These are phyloP conservation scores for Tachysurus vachellii DNA, from an alignment of 2,113 vertebrate genomes.

Conservation along the genomic window DNA sequence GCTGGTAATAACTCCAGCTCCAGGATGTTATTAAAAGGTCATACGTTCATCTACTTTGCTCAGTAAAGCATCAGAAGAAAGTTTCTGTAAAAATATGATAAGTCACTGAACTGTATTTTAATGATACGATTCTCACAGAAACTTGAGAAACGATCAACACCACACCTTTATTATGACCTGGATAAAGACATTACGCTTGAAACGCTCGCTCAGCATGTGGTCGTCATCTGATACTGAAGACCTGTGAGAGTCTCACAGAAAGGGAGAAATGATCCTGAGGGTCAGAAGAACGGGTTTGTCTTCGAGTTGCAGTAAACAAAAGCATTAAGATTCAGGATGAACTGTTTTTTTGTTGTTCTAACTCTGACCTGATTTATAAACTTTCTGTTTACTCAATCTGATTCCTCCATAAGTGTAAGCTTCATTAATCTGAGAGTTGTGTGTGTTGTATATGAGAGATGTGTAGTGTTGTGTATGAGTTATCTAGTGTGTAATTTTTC, in stretches of 20 bases:
- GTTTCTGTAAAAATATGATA: not conserved
- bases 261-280: not conserved
- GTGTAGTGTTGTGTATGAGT: not conserved
- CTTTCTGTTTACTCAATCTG: not conserved
- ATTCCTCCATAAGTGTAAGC: too few relatives aligned
- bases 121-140: not conserved
- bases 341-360: not conserved
- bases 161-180: not conserved
- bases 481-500: not conserved
- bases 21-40: too few relatives aligned
- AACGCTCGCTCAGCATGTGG: not conserved
- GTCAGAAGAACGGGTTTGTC: not conserved
- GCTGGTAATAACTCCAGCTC: too few relatives aligned
- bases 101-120: not conserved
- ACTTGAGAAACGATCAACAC: not conserved
- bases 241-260: not conserved
- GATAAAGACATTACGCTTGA: not conserved
- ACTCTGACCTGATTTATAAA: not conserved
- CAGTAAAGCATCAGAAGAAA: too few relatives aligned
- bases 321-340: not conserved
- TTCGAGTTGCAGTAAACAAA: not conserved
- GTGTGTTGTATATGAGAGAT: not conserved
- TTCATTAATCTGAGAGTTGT: not conserved
- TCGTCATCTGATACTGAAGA: not conserved
- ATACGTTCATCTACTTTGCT: too few relatives aligned